Conservation (phyloP, 2,113 vertebrate species). For the Piaya cayana region DNA sequence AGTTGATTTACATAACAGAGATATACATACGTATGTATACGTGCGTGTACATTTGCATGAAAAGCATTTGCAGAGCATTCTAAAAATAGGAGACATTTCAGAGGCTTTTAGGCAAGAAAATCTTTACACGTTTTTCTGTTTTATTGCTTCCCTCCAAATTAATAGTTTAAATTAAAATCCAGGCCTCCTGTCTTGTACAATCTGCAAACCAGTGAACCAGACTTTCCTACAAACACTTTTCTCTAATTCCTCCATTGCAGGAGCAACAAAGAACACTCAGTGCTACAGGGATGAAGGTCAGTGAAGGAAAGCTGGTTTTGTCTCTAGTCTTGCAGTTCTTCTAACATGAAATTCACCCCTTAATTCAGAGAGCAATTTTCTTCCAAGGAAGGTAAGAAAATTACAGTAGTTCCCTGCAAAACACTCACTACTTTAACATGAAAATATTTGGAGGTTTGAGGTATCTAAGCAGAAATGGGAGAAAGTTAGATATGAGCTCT, state of each 20-base stretch:
- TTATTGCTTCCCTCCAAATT: constrained; percentile 68
- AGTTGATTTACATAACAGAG: constrained; percentile 73
- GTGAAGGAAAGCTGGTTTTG: background rate
- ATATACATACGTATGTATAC: constrained; percentile 60
- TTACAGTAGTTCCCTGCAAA: background rate
- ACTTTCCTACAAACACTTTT: constrained; percentile 29
- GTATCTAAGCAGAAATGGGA: background rate
- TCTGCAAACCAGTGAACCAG: constrained; percentile 53
- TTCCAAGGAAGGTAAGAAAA: background rate
- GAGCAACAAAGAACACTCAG: background rate
- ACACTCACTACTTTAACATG: background rate
- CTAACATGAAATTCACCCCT: constrained; percentile 20
- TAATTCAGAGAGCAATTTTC: constrained; percentile 20
- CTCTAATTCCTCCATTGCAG: background rate
- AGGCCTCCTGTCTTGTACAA: constrained; percentile 19
- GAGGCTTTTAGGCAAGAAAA: constrained; percentile 69
- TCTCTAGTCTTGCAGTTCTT: background rate
- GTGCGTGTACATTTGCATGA: constrained; percentile 63
- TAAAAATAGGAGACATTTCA: constrained; percentile 81
- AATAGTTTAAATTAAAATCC: constrained; percentile 72
- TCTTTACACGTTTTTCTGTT: constrained; percentile 48
- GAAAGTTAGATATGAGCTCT: background rate
- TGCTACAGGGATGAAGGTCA: background rate
- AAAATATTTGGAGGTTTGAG: background rate
- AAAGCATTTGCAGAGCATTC: constrained; percentile 73